Evolutionary conservation across 2,888 invertebrate species (phyloP), one percentile per base, ranked within the genome.

Genomic region (Tetheella fluctuosa): DNA sequence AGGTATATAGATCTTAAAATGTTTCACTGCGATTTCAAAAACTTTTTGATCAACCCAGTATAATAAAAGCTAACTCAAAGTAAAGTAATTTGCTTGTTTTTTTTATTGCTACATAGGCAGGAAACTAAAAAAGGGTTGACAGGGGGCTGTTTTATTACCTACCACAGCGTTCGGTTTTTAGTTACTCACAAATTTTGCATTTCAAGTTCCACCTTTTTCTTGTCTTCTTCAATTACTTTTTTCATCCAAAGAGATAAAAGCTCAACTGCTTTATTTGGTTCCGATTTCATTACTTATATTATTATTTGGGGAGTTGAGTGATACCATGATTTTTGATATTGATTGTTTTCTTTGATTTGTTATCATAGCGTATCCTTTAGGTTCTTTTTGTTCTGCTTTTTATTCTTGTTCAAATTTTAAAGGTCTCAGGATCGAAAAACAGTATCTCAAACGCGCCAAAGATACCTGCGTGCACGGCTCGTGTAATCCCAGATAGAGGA

Each of bases 71-170:
- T 20, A 48, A 48, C 48, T 48, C 48, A 10, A 48, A 48, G 20
- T 48, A 48, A 48, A 62, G 62, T 69, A 64, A 54, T 23, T 60
- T 28, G 64, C 64, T 64, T 65, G 64, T 65, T 57, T 23, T n/a
- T n/a, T 53, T 54, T 52, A 58, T 59, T 60, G 58, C 52, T 59
- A 61, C 52, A 55, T 64, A 53, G 61, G 57, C 55, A 48, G 42
- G 52, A 62, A 62, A 67, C 63, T 54, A 63, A 68, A 70, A 64
- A 70, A 70, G 68, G 73, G 69, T 73, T 71, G 70, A 74, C 73
- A 70, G 68, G 67, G 73, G 69, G 60, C 61, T 68, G 67, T 64
- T 78, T 75, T 76, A 73, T 68, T 68, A 57, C 65, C 60, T 63
- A 59, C 64, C 53, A 58, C 48, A 63, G 62, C 62, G 61, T 69